phyloP scores from a whole-genome alignment of 2,888 invertebrate genomes.

The Lamproptera curius region DNA sequence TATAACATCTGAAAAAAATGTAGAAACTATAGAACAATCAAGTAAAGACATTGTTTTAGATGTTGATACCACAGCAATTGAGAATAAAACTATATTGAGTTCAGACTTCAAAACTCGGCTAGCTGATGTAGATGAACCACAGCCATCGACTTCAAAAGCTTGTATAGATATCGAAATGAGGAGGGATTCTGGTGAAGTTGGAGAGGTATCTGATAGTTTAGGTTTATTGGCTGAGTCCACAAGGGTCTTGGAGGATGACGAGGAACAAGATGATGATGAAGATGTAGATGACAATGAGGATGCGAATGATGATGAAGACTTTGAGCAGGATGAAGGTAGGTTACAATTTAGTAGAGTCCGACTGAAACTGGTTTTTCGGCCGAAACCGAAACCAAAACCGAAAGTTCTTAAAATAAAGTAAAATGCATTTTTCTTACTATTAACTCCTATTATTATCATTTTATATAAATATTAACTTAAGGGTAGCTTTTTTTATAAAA shows the following conservation, averaged over 20 bases:
- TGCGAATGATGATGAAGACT: conserved; percentile 39
- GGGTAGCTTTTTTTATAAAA: no score
- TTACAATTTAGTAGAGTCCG: no score
- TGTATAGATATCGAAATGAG: conserved; percentile 15
- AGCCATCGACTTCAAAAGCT: conserved; percentile 27
- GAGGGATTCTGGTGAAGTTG: conserved; percentile 30
- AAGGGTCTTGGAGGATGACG: conserved; percentile 54
- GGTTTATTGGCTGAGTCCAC: conserved; percentile 63
- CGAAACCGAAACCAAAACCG: no score
- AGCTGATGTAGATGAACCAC: conserved; percentile 11
- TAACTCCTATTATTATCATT: no score
- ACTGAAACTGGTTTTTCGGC: no score
- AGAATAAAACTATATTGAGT: not conserved
- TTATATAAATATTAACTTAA: no score
- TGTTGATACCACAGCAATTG: not conserved
- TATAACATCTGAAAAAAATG: no score
- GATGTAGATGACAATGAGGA: no score
- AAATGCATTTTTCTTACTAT: no score
- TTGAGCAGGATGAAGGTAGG: conserved; percentile 46
- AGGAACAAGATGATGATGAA: conserved; percentile 51
- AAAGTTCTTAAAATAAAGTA: no score
- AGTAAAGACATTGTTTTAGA: not conserved
- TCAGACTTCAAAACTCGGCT: conserved; percentile 7
- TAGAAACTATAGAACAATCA: conserved; percentile 11
- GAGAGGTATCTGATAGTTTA: conserved; percentile 52